phyloP scores from a whole-genome alignment of 2,888 invertebrate genomes.

The Aromia moschata region DNA sequence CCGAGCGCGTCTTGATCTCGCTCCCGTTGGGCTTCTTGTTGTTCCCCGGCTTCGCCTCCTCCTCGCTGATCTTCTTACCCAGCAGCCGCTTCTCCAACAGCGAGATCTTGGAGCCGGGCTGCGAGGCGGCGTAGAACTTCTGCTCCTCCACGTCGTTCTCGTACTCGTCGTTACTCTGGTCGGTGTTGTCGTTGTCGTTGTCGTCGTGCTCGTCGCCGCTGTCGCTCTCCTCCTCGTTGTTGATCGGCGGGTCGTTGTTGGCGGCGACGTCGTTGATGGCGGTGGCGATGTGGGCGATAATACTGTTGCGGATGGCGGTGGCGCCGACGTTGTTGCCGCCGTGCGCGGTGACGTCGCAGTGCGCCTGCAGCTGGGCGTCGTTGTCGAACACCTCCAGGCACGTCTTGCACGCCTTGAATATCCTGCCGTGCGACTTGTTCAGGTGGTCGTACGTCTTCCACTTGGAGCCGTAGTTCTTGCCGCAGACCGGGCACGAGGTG shows the following conservation, averaged over 20 bases:
- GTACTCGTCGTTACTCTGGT: conserved; percentile 25
- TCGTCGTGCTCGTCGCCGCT: conserved; percentile 39
- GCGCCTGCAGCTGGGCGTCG: conserved; percentile 64
- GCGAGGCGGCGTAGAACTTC: conserved; percentile 3
- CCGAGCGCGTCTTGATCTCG: background rate
- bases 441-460: conserved; percentile 71
- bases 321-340: conserved; percentile 33
- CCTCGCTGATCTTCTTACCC: conserved; percentile 46
- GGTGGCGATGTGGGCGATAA: conserved; percentile 37
- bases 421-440: conserved; percentile 68
- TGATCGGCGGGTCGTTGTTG: conserved; percentile 21
- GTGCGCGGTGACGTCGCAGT: conserved; percentile 62
- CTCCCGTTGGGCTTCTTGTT: background rate
- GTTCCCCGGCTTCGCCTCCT: conserved; percentile 22
- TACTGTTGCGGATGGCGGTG: conserved; percentile 32
- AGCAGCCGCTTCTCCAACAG: conserved; percentile 57
- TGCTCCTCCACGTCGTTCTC: conserved; percentile 33
- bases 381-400: conserved; percentile 68
- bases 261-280: conserved; percentile 28
- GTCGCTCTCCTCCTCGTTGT: conserved; percentile 33
- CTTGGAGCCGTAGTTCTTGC: conserved; percentile 68
- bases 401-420: conserved; percentile 68
- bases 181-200: conserved; percentile 33
- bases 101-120: conserved; percentile 49
- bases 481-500: conserved; percentile 69